These are phyloP conservation scores for Eclectus roratus DNA, from an alignment of 2,113 vertebrate genomes.

Conservation along the genomic window DNA sequence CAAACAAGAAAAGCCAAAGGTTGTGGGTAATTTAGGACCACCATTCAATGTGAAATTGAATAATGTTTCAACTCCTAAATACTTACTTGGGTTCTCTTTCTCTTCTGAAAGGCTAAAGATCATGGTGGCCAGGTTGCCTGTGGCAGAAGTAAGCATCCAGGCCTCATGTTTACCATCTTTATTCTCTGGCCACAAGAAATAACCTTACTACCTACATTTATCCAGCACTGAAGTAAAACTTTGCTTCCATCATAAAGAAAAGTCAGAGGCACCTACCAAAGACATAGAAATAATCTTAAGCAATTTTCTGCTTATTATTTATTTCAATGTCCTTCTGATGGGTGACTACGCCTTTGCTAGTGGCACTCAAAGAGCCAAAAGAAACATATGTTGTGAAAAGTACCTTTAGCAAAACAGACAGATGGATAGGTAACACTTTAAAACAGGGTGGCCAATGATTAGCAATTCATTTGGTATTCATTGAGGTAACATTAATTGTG, in stretches of 20 bases:
- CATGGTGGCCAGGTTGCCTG: neutral
- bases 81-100: neutral
- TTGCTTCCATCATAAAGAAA: neutral
- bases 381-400: conserved; percentile 43
- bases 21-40: neutral
- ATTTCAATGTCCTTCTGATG: conserved; percentile 10
- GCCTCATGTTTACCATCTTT: neutral
- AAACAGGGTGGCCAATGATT: conserved; percentile 32
- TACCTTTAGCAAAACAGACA: conserved; percentile 58
- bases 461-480: conserved; percentile 60
- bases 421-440: conserved; percentile 57
- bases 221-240: neutral
- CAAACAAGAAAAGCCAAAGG: neutral
- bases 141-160: neutral
- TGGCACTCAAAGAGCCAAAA: conserved; percentile 22
- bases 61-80: neutral
- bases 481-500: neutral
- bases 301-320: neutral
- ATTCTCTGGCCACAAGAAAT: neutral
- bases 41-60: neutral
- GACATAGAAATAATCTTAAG: neutral
- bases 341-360: neutral
- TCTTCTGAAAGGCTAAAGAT: neutral
- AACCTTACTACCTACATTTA: neutral
- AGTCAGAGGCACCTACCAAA: neutral